Evolutionary conservation across 2,113 vertebrate species (phyloP).

Genomic region (Crocuta crocuta): DNA sequence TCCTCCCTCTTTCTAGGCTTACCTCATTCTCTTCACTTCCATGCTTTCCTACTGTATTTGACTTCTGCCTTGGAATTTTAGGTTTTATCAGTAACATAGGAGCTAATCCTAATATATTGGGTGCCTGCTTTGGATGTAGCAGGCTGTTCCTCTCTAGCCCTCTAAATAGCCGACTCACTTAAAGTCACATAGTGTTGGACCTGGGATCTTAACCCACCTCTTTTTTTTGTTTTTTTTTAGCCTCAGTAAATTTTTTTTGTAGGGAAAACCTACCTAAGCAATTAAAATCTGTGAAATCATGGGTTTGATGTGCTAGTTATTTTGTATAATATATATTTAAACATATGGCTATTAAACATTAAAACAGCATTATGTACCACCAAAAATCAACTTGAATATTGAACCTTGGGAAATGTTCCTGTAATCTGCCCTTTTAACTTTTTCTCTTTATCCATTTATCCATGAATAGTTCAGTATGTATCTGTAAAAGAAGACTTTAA

Average conservation of each 20-base stretch:
- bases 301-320: background rate
- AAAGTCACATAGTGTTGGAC: background rate
- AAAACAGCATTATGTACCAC: background rate
- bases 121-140: background rate
- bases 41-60: background rate
- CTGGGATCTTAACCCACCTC: background rate
- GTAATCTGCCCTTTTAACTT: background rate
- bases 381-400: background rate
- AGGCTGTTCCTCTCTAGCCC: background rate
- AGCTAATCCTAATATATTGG: background rate
- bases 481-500: slow-evolving; percentile 23
- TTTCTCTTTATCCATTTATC: too few relatives aligned
- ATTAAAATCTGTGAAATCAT: slow-evolving; percentile 45
- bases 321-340: slow-evolving; percentile 18
- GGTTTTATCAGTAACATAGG: background rate
- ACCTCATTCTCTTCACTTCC: background rate
- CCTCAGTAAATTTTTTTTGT: background rate
- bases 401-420: background rate
- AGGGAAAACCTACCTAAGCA: background rate
- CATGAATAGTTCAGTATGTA: background rate
- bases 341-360: background rate
- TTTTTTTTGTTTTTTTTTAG: background rate
- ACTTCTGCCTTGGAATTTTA: background rate
- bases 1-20: background rate
- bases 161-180: background rate